Base-by-base conservation (phyloP, 2,113 vertebrate genomes). In the Phoenicopterus ruber region DNA sequence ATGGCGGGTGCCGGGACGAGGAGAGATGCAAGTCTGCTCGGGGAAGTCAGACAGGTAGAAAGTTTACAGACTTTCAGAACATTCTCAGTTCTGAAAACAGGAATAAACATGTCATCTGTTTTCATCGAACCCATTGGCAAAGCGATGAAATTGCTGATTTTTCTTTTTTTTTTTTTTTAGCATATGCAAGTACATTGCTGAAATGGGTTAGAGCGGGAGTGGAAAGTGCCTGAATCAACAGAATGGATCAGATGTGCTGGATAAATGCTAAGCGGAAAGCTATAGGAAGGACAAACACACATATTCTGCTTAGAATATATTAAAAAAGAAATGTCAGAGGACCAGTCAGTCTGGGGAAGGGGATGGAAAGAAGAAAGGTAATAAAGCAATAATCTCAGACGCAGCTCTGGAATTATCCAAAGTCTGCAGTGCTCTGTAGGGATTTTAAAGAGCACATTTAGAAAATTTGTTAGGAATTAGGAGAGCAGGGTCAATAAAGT, bases 391-490 rank as follows among this genome's bases (percentile, higher is more conserved):
- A 80, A 83, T 96, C 69, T 81, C 67, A 90, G 66, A 65, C 2
- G 26, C 65, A 86, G 72, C 63, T 72, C 80, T 78, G 69, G 90
- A 93, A 90, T 82, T 78, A 96, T n/a, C 65, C 76, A 6, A 90
- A 84, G 91, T 81, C 87, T 93, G 87, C 44, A 69, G 76, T 17
- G 59, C 67, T 95, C 81, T 79, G 67, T 46, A 94, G 65, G 50
- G 93, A 91, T 87, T 97, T 86, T 50, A 81, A 92, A 96, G 65
- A 90, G 29, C 62, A 88, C 34, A 72, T 77, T 94, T 76, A 86
- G 87, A 89, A 96, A 96, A 95, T 76, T 82, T 94, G 76, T 92
- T 84, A 94, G 79, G 88, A 95, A 88, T 95, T 94, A 97, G 79
- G 61, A 82, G 17, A 95, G 76, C n/a, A 96, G 66, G 88, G 93